A percentile compares a stretch with the other conserved stretches of the same genome.
phyloP scores from a whole-genome alignment of 2,113 vertebrate species.

The Protomyctophum bolini region DNA sequence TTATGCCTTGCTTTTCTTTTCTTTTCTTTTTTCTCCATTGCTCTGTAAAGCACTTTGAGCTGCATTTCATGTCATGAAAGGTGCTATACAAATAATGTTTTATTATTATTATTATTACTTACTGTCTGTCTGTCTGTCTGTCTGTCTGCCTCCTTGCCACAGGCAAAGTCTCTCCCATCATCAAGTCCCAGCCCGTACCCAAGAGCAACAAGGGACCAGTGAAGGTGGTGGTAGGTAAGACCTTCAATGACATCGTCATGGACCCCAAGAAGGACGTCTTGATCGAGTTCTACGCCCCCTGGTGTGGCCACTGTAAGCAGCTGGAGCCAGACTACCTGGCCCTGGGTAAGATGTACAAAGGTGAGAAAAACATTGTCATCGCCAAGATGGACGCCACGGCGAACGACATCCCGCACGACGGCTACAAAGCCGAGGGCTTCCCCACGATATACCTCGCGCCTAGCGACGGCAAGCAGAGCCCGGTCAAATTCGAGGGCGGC shows the following conservation, averaged over 20 bases:
- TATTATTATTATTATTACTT: no score
- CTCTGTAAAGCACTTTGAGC: no score
- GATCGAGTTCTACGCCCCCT: constrained; percentile 95
- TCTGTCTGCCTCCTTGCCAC: constrained; percentile 22
- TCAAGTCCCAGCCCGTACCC: constrained; percentile 93
- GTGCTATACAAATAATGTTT: no score
- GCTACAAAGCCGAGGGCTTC: constrained; percentile 92
- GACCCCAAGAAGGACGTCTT: constrained; percentile 91
- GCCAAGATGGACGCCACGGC: constrained; percentile 97
- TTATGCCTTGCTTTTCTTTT: background rate
- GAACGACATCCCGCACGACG: constrained; percentile 86
- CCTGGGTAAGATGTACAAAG: constrained; percentile 93
- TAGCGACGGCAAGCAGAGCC: constrained; percentile 86
- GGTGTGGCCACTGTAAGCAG: constrained; percentile 98
- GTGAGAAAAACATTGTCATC: constrained; percentile 89
- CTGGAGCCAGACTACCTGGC: constrained; percentile 88
- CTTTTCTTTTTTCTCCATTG: no score
- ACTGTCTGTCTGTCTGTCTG: no score
- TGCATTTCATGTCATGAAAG: no score
- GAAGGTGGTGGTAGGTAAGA: constrained; percentile 94
- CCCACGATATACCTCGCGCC: constrained; percentile 96
- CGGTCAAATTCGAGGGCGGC: constrained; percentile 88
- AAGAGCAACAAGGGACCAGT: constrained; percentile 96
- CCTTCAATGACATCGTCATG: constrained; percentile 92
- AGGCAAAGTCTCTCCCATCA: constrained; percentile 92